Evolutionary conservation across 2,113 vertebrate genomes (phyloP).

Genomic region (Pholis gunnellus): DNA sequence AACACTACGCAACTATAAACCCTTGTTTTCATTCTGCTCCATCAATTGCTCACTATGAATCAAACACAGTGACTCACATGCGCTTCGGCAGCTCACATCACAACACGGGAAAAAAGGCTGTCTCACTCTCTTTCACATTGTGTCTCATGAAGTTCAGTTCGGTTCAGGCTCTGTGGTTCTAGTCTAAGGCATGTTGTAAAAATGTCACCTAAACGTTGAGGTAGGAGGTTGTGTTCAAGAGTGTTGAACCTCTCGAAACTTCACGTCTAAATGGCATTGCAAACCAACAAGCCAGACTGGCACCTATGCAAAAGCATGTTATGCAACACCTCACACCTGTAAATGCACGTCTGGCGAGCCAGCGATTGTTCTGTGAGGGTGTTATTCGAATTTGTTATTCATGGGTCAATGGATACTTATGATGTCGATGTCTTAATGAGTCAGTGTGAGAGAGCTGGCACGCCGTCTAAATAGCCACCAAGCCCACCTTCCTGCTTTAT

Average conservation of each 20-base stretch:
- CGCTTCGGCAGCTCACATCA: neutral
- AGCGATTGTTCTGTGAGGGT: constrained; percentile 1
- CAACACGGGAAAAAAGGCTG: neutral
- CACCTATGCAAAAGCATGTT: constrained; percentile 12
- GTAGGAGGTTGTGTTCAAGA: constrained; percentile 15
- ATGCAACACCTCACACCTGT: constrained; percentile 54
- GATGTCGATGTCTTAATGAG: constrained; percentile 11
- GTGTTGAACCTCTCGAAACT: neutral
- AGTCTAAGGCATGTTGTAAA: neutral
- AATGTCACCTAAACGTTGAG: neutral
- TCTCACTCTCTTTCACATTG: neutral
- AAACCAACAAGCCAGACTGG: constrained; percentile 34
- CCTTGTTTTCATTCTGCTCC: neutral
- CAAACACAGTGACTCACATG: neutral
- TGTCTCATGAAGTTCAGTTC: neutral
- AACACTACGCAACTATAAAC: neutral
- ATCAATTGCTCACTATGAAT: neutral
- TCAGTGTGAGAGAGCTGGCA: neutral
- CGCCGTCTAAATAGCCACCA: neutral
- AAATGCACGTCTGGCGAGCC: constrained; percentile 32
- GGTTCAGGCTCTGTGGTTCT: neutral
- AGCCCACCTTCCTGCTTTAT: constrained; percentile 3
- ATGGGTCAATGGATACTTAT: constrained; percentile 20
- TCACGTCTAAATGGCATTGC: neutral
- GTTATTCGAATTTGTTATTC: constrained; percentile 6